These are phyloP conservation scores for Channallabes apus DNA, from an alignment of 2,797 vertebrate genomes.

Conservation along the genomic window DNA sequence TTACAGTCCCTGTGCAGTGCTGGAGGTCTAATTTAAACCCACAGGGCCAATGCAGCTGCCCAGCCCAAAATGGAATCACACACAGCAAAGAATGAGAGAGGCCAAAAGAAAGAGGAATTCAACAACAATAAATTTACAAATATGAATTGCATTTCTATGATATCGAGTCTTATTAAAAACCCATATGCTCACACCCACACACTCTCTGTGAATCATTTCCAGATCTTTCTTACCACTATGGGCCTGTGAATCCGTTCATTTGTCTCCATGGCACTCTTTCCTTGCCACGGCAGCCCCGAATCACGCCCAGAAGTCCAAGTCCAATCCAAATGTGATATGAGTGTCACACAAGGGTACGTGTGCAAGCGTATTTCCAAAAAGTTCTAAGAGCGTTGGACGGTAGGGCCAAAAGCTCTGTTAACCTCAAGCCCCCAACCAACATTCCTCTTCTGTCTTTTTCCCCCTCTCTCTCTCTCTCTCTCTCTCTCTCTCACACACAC, in stretches of 20 bases:
- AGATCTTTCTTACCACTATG: constrained; percentile 73
- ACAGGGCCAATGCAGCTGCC: constrained; percentile 75
- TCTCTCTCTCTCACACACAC: constrained; percentile 48
- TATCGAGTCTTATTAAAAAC: constrained; percentile 23
- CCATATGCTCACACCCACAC: constrained; percentile 22
- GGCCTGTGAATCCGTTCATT: constrained; percentile 76
- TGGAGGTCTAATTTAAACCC: constrained; percentile 82
- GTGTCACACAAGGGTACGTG: constrained; percentile 45
- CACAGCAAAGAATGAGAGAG: constrained; percentile 53
- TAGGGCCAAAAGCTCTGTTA: constrained; percentile 65
- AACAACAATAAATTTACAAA: constrained; percentile 23
- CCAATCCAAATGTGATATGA: constrained; percentile 58
- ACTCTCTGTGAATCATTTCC: constrained; percentile 36
- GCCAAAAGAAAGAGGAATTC: constrained; percentile 36
- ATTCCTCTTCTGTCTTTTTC: constrained; percentile 57
- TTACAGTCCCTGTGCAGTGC: constrained; percentile 58
- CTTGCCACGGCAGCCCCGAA: constrained; percentile 72
- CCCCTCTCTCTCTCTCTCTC: constrained; percentile 49
- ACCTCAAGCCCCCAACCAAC: constrained; percentile 61
- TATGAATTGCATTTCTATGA: constrained; percentile 21
- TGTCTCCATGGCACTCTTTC: constrained; percentile 77
- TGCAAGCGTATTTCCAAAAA: constrained; percentile 49
- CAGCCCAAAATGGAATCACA: constrained; percentile 78
- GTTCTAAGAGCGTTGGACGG: constrained; percentile 58
- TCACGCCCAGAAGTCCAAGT: constrained; percentile 61